phyloP scores from a whole-genome alignment of 2,888 invertebrate genomes.

The Xylocampa areola region DNA sequence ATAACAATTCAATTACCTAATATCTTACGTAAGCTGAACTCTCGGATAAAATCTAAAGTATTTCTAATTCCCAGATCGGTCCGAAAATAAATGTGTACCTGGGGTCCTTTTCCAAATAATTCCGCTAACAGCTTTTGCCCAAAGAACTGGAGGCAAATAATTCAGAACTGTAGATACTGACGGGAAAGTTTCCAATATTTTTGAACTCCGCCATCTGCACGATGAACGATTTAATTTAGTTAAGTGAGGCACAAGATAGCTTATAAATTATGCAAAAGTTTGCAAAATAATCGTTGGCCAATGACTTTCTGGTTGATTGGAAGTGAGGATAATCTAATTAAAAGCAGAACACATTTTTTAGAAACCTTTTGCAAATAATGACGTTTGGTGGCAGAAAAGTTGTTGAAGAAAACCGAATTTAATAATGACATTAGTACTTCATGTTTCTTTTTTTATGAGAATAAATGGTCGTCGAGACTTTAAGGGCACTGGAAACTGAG shows the following conservation, averaged over 20 bases:
- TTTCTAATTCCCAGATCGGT: slow-evolving; percentile 41
- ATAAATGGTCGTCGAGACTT: no score
- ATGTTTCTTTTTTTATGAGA: neutral
- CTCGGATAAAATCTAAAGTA: slow-evolving; percentile 36
- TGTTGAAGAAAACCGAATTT: slow-evolving; percentile 1
- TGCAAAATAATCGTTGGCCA: slow-evolving; percentile 53
- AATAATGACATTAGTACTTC: slow-evolving; percentile 3
- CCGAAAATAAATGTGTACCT: slow-evolving; percentile 51
- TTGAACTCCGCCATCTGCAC: slow-evolving; percentile 68
- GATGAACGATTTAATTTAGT: slow-evolving; percentile 76
- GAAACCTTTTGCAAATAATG: slow-evolving; percentile 15
- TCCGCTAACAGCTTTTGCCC: slow-evolving; percentile 47
- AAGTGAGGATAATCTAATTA: slow-evolving; percentile 54
- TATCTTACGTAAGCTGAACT: neutral
- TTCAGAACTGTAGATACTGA: slow-evolving; percentile 52
- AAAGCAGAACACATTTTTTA: slow-evolving; percentile 31
- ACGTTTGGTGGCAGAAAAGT: slow-evolving; percentile 15
- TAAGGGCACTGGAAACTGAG: no score
- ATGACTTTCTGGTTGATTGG: slow-evolving; percentile 54
- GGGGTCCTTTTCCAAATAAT: slow-evolving; percentile 55
- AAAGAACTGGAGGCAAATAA: slow-evolving; percentile 57
- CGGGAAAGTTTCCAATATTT: slow-evolving; percentile 71
- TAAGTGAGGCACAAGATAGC: slow-evolving; percentile 73
- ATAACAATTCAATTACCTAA: slow-evolving; percentile 15
- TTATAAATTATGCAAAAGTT: slow-evolving; percentile 70